Evolutionary conservation across 1,140 invertebrate species (phyloP), one percentile per base, ranked within the genome.

Genomic region (Dreissena rostriformis): DNA sequence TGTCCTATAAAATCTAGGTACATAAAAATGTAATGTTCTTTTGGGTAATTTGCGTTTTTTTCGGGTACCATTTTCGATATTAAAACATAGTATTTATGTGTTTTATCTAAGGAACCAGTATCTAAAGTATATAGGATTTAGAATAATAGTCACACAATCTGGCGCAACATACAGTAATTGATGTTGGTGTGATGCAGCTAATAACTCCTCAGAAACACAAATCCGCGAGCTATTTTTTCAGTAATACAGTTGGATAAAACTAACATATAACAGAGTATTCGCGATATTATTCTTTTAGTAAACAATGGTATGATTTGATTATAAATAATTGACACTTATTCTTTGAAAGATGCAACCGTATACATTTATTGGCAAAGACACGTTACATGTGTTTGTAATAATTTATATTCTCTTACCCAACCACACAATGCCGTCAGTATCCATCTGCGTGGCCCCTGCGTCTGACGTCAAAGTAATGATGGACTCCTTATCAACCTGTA

Each of bases 371-470:
- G 12, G 57, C 17, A 11, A 19, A 61, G 57, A n/a, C 22, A 61
- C 22, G 57, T 61, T n/a, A 6, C 4, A 2, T n/a, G 57, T 6
- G 17, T 6, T 2, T 2, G 57, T n/a, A 6, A 61, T 12, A 61
- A n/a, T n/a, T n/a, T n/a, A n/a, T n/a, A n/a, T n/a, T n/a, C n/a
- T 57, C 12, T 57, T 57, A 57, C 96, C 96, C 88, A 97, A 96
- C 96, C 96, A 97, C 72, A 97, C 91, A 86, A 95, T 95, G 24
- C 96, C 96, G 93, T 96, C 96, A 14, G 96, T 96, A 89, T 96
- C 96, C 83, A 97, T 95, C 86, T 95, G 95, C 67, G 95, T 95
- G 49, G 96, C 95, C 72, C 96, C 95, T 53, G 94, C 94, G 75
- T 95, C 94, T 28, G 96, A 95, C 86, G 95, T 94, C 24, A 94